Conservation (phyloP, 2,888 invertebrate species). For the Sarcophaga rosellei region DNA sequence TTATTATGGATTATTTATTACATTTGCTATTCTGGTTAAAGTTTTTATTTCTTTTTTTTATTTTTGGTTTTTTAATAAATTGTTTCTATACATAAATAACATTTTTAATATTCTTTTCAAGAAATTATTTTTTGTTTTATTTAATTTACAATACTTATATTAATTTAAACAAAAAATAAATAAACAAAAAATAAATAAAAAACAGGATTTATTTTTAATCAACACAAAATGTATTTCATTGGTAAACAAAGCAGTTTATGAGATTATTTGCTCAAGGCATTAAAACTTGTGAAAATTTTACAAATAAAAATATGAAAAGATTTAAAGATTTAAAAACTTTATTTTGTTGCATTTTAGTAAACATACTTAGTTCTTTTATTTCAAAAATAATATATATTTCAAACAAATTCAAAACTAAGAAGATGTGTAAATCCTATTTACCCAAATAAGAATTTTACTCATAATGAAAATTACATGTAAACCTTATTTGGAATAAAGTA, state of each 20-base stretch:
- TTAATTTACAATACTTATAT: background rate
- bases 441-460: no score
- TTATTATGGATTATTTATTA: slow-evolving; percentile 15
- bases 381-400: no score
- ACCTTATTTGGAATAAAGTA: no score
- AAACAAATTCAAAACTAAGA: no score
- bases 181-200: background rate
- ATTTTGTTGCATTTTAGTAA: no score
- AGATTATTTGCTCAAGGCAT: no score
- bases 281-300: background rate
- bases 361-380: no score
- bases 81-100: background rate
- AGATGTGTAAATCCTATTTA: no score
- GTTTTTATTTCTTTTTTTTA: background rate
- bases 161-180: background rate
- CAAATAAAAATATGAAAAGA: slow-evolving; percentile 1
- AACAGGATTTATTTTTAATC: background rate
- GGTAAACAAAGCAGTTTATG: no score
- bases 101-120: slow-evolving; percentile 16
- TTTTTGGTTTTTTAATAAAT: no score
- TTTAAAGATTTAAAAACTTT: background rate
- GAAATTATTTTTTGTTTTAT: background rate
- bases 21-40: background rate
- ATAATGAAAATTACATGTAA: no score
- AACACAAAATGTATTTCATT: background rate